phyloP scores from a whole-genome alignment of 2,888 invertebrate genomes.

The Zygogramma bicolorata region DNA sequence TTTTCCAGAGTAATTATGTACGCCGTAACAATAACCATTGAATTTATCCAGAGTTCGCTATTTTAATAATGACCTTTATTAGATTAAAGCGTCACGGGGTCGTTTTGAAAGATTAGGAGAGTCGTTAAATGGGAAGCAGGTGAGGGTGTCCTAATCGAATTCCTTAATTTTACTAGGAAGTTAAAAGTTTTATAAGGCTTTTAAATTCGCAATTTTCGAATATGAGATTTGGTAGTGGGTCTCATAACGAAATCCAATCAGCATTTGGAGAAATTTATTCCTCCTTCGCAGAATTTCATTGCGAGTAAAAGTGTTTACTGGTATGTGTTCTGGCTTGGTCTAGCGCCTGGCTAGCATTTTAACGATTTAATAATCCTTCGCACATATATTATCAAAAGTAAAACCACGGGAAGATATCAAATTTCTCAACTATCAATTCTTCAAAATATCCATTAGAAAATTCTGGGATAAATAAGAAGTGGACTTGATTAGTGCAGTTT shows the following conservation, averaged over 20 bases:
- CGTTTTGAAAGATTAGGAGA: slow-evolving; percentile 59
- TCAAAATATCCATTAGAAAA: too few relatives aligned
- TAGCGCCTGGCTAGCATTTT: too few relatives aligned
- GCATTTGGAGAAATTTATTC: slow-evolving; percentile 19
- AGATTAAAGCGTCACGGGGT: slow-evolving; percentile 59
- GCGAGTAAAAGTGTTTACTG: neutral
- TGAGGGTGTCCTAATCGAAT: slow-evolving; percentile 58
- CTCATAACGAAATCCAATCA: slow-evolving; percentile 33
- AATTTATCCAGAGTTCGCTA: slow-evolving; percentile 57
- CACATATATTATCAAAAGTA: too few relatives aligned
- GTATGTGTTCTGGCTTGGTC: too few relatives aligned
- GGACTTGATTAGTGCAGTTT: too few relatives aligned
- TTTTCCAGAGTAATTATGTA: slow-evolving; percentile 57
- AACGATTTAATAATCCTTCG: too few relatives aligned
- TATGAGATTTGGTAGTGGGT: slow-evolving; percentile 44
- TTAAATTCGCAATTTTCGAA: slow-evolving; percentile 50
- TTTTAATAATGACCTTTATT: slow-evolving; percentile 62
- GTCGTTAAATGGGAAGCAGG: slow-evolving; percentile 56
- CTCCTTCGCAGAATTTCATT: neutral
- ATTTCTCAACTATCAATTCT: too few relatives aligned
- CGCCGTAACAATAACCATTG: slow-evolving; percentile 61
- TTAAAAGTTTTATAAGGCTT: slow-evolving; percentile 54
- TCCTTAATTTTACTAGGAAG: slow-evolving; percentile 56
- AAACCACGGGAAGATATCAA: too few relatives aligned
- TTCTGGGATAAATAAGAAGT: too few relatives aligned